A percentile compares a stretch with the other conserved stretches of the same genome.
These are phyloP conservation scores for Glyphotaelius pellucidus DNA, from an alignment of 2,888 invertebrate genomes.

Conservation along the genomic window DNA sequence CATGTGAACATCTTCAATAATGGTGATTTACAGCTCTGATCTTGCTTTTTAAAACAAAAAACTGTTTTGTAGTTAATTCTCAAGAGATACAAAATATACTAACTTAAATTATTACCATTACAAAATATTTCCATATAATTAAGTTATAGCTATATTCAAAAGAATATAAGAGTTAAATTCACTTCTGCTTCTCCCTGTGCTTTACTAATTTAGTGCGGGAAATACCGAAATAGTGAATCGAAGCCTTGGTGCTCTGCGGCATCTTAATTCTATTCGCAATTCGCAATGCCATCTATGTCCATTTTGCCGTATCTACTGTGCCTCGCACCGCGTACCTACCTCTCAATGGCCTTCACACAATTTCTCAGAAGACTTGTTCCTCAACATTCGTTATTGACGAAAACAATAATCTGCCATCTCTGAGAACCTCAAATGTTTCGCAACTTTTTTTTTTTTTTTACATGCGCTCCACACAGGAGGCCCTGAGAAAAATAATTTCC, in stretches of 20 bases:
- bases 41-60: too few relatives aligned
- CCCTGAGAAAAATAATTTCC: too few relatives aligned
- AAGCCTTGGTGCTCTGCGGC: conserved; percentile 43
- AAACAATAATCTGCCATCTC: conserved; percentile 37
- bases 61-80: too few relatives aligned
- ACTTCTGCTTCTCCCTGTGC: background rate
- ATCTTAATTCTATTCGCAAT: conserved; percentile 28
- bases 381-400: conserved; percentile 44
- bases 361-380: conserved; percentile 47
- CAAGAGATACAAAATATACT: too few relatives aligned
- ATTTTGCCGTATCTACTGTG: conserved; percentile 9
- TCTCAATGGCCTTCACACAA: conserved; percentile 43
- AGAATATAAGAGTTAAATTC: background rate
- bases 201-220: conserved; percentile 32
- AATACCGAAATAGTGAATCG: conserved; percentile 29
- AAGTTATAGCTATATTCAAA: too few relatives aligned
- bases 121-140: too few relatives aligned
- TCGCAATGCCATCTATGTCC: conserved; percentile 30
- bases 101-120: too few relatives aligned
- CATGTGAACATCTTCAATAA: too few relatives aligned
- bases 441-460: too few relatives aligned
- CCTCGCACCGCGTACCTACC: background rate
- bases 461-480: too few relatives aligned
- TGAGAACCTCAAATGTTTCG: conserved; percentile 7
- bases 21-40: too few relatives aligned